Percentiles rank a stretch among this genome's conserved stretches.
phyloP scores from a whole-genome alignment of 2,888 invertebrate genomes.

The Megalurothrips usitatus region DNA sequence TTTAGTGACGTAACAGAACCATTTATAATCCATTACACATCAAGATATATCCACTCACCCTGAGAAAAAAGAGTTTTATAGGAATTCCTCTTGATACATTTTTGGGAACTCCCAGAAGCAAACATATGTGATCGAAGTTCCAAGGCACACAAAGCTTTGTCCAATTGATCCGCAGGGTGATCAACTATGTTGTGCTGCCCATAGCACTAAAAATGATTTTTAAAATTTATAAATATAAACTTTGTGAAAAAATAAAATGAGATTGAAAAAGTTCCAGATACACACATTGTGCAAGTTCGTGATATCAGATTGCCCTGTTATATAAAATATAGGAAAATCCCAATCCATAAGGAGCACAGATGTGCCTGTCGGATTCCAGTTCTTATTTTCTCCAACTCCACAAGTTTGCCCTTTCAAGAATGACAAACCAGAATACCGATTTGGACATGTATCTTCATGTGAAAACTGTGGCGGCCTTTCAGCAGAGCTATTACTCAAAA shows the following conservation, averaged over 20 bases:
- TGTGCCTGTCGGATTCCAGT: constrained; percentile 79
- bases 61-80: constrained; percentile 46
- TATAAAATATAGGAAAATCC: constrained; percentile 82
- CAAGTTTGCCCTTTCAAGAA: constrained; percentile 49
- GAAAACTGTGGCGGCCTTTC: constrained; percentile 44
- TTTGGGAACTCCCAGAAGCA: constrained; percentile 77
- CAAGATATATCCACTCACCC: constrained; percentile 41
- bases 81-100: constrained; percentile 68
- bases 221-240: neutral
- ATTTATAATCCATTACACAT: constrained; percentile 36
- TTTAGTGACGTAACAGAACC: neutral
- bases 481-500: constrained; percentile 40
- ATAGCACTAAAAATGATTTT: constrained; percentile 48
- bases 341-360: constrained; percentile 73
- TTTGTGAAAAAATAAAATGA: constrained; percentile 3
- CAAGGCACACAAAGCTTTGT: constrained; percentile 77
- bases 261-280: constrained; percentile 23
- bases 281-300: constrained; percentile 52
- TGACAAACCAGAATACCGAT: constrained; percentile 60
- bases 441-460: constrained; percentile 76
- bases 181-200: constrained; percentile 62
- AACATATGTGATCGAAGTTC: constrained; percentile 85
- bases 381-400: constrained; percentile 39
- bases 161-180: constrained; percentile 57
- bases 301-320: constrained; percentile 55